Evolutionary conservation across 2,888 invertebrate species (phyloP), one percentile per base, ranked within the genome.

Genomic region (Pardosa pseudoannulata): DNA sequence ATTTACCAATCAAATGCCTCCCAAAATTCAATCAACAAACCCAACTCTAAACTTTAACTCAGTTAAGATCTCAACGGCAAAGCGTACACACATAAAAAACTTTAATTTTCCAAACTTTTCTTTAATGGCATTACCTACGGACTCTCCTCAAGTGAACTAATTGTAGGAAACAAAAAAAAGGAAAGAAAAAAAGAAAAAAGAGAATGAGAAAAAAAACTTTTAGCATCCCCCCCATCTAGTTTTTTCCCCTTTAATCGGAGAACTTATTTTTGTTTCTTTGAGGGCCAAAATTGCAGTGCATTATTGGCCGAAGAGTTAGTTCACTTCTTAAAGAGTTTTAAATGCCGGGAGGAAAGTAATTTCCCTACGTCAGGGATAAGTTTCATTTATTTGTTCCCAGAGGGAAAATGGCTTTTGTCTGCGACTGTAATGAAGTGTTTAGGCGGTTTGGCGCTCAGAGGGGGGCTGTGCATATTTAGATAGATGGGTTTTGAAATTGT

Each of bases 361-460:
- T 79, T 74, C 80, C 80, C 80, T 73, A 67, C 80, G 41, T 56
- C 39, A 31, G 46, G 80, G 73, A 73, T 68, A 80, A 74, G 73
- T 73, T 80, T 80, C 80, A 80, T 80, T 80, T 74, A 74, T 80
- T 74, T 80, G 67, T 80, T 67, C 68, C 80, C 80, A 36, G 72
- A n/a, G 46, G 71, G 80, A 36, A 80, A 80, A 80, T 74, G 68
- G 80, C 80, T 80, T 80, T 80, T 80, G 80, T 80, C 80, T 80
- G 73, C 50, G 80, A 67, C 80, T 46, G 67, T 80, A 80, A 80
- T 80, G 80, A 80, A 80, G 80, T 80, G 80, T 80, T 80, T 80
- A 80, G 65, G 72, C 46, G 64, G 46, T 79, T 29, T 29, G 36
- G 13, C 11, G 3, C 28, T 23, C 6, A 46, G 46, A 16, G 11